Percentiles rank a stretch among this genome's conserved stretches.
These are phyloP conservation scores for Bostrychus sinensis DNA, from an alignment of 2,113 vertebrate genomes.

Conservation along the genomic window DNA sequence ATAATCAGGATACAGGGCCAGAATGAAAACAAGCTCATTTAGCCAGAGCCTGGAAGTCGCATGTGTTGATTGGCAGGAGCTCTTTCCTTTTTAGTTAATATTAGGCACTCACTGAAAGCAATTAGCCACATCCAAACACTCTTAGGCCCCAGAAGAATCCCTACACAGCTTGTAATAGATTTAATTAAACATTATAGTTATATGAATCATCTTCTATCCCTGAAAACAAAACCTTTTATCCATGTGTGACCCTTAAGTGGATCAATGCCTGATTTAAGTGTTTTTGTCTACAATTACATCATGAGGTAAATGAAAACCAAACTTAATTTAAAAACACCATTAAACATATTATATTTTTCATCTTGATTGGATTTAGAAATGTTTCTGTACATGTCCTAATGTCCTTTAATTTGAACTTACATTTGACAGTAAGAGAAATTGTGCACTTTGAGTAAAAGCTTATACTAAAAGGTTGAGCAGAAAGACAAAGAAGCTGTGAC, in stretches of 20 bases:
- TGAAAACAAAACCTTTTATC: slow-evolving; percentile 2
- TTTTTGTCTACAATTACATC: slow-evolving; percentile 5
- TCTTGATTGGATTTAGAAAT: neutral
- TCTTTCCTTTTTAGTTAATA: slow-evolving; percentile 13
- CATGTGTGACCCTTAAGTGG: neutral
- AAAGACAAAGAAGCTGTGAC: slow-evolving; percentile 45
- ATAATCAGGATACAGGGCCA: slow-evolving; percentile 38
- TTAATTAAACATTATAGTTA: slow-evolving; percentile 13
- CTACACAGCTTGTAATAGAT: neutral
- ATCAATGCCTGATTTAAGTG: neutral
- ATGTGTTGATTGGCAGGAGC: slow-evolving; percentile 12
- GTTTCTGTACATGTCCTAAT: slow-evolving; percentile 1
- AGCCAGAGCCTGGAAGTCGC: neutral
- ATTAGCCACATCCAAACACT: slow-evolving; percentile 3
- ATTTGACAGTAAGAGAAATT: neutral
- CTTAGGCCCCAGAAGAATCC: neutral
- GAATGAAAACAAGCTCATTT: slow-evolving; percentile 15
- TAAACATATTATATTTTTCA: neutral
- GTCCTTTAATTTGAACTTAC: slow-evolving; percentile 7
- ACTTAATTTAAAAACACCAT: neutral
- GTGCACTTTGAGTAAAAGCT: neutral
- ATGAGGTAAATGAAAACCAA: slow-evolving; percentile 9
- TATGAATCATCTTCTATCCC: slow-evolving; percentile 6
- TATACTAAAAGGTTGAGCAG: slow-evolving; percentile 27
- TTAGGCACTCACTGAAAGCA: slow-evolving; percentile 4